These are phyloP conservation scores for Agrochola lychnidis DNA, from an alignment of 2,888 invertebrate genomes.

Conservation along the genomic window DNA sequence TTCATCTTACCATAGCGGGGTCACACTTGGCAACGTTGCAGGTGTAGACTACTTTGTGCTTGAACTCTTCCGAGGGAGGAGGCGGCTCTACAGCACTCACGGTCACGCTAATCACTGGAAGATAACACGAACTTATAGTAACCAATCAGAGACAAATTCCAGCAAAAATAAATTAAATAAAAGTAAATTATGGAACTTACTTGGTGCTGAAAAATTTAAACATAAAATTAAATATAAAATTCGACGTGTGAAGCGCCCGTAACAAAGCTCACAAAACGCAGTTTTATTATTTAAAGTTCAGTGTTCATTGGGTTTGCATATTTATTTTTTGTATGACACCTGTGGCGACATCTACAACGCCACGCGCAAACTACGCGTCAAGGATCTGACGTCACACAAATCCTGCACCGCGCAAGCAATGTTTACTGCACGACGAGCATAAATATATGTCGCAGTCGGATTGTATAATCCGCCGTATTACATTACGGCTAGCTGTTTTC, in stretches of 20 bases:
- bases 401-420: too few relatives aligned
- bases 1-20: slow-evolving; percentile 6
- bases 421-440: too few relatives aligned
- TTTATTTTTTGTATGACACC: not conserved
- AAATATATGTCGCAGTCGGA: too few relatives aligned
- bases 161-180: not conserved
- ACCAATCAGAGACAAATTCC: not conserved
- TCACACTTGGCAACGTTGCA: slow-evolving; percentile 12
- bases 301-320: not conserved
- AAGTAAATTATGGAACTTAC: slow-evolving; percentile 11
- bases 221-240: not conserved
- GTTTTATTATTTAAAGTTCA: not conserved
- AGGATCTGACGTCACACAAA: too few relatives aligned
- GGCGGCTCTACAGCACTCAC: not conserved
- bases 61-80: not conserved
- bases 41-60: not conserved
- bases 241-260: not conserved
- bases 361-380: too few relatives aligned
- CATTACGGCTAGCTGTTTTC: too few relatives aligned
- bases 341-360: too few relatives aligned
- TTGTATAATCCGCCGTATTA: too few relatives aligned
- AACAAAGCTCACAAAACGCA: not conserved
- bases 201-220: slow-evolving; percentile 19
- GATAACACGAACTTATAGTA: not conserved
- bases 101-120: slow-evolving; percentile 14